A percentile compares a stretch with the other conserved stretches of the same genome.
Conservation (phyloP, 2,113 vertebrate genomes). For the Proteles cristata region DNA sequence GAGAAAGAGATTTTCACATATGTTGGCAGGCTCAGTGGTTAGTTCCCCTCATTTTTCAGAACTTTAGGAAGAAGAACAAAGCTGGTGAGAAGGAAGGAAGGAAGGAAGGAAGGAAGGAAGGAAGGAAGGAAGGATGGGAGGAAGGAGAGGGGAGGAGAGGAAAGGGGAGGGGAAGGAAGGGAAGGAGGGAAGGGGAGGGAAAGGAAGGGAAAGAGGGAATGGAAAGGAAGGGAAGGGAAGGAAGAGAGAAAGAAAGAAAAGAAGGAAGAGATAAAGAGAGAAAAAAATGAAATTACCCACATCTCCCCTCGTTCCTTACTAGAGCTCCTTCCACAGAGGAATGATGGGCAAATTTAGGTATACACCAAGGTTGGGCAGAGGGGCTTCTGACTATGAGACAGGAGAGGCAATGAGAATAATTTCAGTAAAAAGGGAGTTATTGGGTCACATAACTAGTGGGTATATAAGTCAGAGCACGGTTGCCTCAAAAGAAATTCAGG, state of each 20-base stretch:
- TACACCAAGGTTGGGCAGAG: accelerated
- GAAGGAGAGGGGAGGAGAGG: no score
- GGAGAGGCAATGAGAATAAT: not conserved
- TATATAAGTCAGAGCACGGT: not conserved
- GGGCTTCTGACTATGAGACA: not conserved
- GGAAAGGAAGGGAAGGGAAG: no score
- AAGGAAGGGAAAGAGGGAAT: no score
- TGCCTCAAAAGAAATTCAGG: not conserved
- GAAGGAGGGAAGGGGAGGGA: no score
- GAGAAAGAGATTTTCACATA: not conserved
- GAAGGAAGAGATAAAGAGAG: no score
- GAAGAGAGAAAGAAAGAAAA: no score
- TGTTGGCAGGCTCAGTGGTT: not conserved
- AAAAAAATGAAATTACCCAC: not conserved
- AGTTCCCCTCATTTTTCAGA: not conserved
- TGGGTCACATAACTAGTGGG: not conserved
- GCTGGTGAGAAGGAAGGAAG: not conserved
- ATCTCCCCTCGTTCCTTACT: not conserved
- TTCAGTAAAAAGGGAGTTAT: no score
- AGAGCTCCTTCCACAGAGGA: not conserved
- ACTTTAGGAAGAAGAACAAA: not conserved
- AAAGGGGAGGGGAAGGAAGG: no score
- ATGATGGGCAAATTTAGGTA: no score
- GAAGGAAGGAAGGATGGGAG: not conserved
- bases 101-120: no score